These are phyloP conservation scores for Diaprepes abbreviatus DNA, from an alignment of 2,888 invertebrate genomes.

Conservation along the genomic window DNA sequence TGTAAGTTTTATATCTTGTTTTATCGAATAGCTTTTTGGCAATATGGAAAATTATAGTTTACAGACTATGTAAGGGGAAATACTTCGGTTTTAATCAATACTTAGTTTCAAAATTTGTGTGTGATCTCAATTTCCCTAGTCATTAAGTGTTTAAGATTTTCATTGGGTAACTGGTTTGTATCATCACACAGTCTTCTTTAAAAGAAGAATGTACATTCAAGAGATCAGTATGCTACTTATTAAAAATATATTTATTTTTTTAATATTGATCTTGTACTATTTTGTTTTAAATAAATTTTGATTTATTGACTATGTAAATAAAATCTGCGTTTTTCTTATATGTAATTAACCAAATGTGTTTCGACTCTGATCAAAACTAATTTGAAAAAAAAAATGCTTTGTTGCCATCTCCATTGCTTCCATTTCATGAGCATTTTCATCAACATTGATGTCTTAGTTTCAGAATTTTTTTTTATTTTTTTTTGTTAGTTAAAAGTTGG, in stretches of 20 bases:
- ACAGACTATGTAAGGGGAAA: too few relatives aligned
- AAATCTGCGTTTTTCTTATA: slow-evolving; percentile 13
- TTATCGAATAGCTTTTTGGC: too few relatives aligned
- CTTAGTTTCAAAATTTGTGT: too few relatives aligned
- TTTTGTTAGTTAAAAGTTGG: background rate
- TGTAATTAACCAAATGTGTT: background rate
- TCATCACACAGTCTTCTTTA: slow-evolving; percentile 2
- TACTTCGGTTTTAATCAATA: too few relatives aligned
- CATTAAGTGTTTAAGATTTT: too few relatives aligned
- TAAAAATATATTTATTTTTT: slow-evolving; percentile 16
- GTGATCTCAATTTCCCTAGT: too few relatives aligned
- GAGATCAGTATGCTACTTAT: background rate
- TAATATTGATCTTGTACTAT: slow-evolving; percentile 17
- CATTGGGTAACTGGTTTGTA: background rate
- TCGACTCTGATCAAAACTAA: background rate
- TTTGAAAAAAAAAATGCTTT: slow-evolving; percentile 3
- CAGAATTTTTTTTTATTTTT: slow-evolving; percentile 5
- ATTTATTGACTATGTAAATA: background rate
- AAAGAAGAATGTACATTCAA: slow-evolving; percentile 5
- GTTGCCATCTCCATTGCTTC: slow-evolving; percentile 5
- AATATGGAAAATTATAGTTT: too few relatives aligned
- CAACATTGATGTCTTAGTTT: slow-evolving; percentile 18
- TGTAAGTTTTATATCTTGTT: too few relatives aligned
- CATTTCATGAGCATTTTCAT: slow-evolving; percentile 21
- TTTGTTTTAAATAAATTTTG: slow-evolving; percentile 10